Conservation (phyloP, 2,888 invertebrate species). For the Thera obeliscata region DNA sequence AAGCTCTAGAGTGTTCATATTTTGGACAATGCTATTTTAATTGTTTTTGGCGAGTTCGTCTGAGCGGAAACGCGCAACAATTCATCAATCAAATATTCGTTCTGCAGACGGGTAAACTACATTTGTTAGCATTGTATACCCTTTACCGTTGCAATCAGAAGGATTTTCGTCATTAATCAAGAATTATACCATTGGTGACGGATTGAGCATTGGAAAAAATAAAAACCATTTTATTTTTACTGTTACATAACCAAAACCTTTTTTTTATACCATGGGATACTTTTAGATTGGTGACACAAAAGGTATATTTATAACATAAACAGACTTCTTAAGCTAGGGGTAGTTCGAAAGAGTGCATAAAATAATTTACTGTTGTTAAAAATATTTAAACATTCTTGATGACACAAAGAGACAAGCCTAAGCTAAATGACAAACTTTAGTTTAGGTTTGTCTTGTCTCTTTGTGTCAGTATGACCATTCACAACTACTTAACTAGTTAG, state of each 20-base stretch:
- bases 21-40: constrained; percentile 70
- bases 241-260: not conserved
- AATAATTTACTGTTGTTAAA: too few species aligned
- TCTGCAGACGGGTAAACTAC: constrained; percentile 52
- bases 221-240: constrained; percentile 30
- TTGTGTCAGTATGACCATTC: too few species aligned
- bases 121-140: constrained; percentile 34
- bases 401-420: too few species aligned
- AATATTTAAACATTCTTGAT: too few species aligned
- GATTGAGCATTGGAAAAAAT: constrained; percentile 40
- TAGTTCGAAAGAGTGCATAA: too few species aligned
- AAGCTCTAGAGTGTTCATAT: constrained; percentile 60
- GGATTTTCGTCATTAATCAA: constrained; percentile 60
- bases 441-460: too few species aligned
- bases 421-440: too few species aligned
- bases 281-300: not conserved
- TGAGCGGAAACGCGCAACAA: constrained; percentile 60
- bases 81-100: constrained; percentile 77
- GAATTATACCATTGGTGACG: constrained; percentile 37
- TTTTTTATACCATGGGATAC: not conserved
- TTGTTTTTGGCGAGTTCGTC: constrained; percentile 70
- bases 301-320: not conserved
- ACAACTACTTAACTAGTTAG: not conserved
- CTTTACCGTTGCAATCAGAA: constrained; percentile 48
- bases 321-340: not conserved